Base-by-base conservation (phyloP, 2,888 invertebrate genomes). In the Limulus polyphemus region DNA sequence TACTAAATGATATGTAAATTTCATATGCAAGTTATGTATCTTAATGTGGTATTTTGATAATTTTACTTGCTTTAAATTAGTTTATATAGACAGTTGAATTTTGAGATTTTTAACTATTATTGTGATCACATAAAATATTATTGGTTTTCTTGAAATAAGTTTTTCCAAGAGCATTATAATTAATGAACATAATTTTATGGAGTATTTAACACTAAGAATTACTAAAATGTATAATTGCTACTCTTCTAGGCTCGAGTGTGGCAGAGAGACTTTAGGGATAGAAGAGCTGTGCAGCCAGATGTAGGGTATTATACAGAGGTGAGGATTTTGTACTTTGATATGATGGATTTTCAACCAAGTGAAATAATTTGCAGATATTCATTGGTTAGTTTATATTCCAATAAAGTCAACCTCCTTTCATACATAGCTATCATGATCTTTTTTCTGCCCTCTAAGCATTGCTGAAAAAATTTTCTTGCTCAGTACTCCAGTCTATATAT, bases 201-300 rank as follows among this genome's bases (percentile, higher is more conserved):
- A 13, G 13, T 11, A 49, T 13, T 47, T 47, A 0, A 32, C 32
- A 32, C 32, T 32, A 32, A 16, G 49, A 51, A 62, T 13, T 16
- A 61, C 2, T 47, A 55, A 54, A 14, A 55, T 12, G 48, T 62
- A n/a, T 56, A 67, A 13, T 58, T 14, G 14, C 49, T 56, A 68
- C 12, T 58, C n/a, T 70, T 73, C 64, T 74, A 90, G 89, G 86
- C 87, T 79, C 85, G 98, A 68, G 83, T 97, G 64, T 98, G 95
- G 94, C 95, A 97, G 77, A 81, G 95, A 70, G 95, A 97, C 77
- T 85, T 84, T 77, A 80, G 93, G 71, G 97, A 98, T 75, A 81
- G 90, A 69, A 82, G 89, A 72, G 87, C 88, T 0, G 79, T 97
- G 50, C 95, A 98, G 75, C 95, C 98, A 2, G 98, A 99, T 77